Percentiles rank a stretch among this genome's conserved stretches.
Conservation (phyloP, 2,888 invertebrate species). For the Resseliella maxima region DNA sequence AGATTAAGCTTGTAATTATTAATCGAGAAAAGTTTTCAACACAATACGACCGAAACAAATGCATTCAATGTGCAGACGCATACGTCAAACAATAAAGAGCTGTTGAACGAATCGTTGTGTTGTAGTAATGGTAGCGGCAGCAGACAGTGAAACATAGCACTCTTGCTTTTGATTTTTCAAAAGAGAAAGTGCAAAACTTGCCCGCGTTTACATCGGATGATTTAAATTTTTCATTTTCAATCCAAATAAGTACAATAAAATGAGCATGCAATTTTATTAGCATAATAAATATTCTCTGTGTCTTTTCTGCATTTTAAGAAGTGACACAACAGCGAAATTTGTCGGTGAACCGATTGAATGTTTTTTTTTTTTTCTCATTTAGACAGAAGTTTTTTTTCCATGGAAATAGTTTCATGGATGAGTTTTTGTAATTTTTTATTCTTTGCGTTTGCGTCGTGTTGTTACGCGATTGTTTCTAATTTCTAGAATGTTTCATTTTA, state of each 20-base stretch:
- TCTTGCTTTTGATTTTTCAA: no score
- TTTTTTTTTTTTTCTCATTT: neutral
- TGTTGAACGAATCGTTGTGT: neutral
- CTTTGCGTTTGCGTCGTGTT: no score
- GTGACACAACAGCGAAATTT: neutral
- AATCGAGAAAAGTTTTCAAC: constrained; percentile 48
- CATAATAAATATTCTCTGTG: neutral
- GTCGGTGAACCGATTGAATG: neutral
- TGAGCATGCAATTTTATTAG: neutral
- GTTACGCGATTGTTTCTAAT: no score
- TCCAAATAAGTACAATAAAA: neutral
- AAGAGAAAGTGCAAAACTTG: no score
- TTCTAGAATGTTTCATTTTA: neutral
- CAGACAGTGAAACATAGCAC: no score
- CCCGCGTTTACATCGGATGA: neutral
- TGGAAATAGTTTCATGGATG: neutral
- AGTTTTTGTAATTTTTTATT: neutral
- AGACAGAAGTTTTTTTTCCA: neutral
- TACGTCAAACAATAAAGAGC: neutral
- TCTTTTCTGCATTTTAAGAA: neutral
- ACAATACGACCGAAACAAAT: constrained; percentile 28
- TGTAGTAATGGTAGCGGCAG: neutral
- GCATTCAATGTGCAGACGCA: neutral
- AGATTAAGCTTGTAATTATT: constrained; percentile 48
- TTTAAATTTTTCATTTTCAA: constrained; percentile 24